Conservation (phyloP, 2,797 vertebrate genomes). For the Cephalopachus bancanus region DNA sequence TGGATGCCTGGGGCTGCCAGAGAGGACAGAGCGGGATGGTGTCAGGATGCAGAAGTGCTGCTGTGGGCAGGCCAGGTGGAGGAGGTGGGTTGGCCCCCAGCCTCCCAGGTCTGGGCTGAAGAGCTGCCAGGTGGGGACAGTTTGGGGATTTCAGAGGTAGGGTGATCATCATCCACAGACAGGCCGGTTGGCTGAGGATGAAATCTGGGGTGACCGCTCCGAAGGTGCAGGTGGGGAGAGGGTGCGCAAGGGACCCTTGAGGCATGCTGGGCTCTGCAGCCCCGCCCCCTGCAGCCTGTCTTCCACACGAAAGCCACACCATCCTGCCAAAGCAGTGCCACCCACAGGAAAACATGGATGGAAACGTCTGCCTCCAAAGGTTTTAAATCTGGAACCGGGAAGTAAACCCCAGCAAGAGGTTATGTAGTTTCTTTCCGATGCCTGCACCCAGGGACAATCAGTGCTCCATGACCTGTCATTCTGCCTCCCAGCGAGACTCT, state of each 20-base stretch:
- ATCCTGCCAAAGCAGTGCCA: too few species aligned
- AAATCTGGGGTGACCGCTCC: accelerated
- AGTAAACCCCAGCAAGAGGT: neutral
- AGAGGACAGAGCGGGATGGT: neutral
- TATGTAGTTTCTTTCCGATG: neutral
- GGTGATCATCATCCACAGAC: neutral
- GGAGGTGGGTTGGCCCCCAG: neutral
- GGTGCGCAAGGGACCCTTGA: accelerated
- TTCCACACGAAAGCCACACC: neutral
- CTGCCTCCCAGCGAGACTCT: neutral
- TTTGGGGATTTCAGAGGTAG: neutral
- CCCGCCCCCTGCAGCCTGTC: neutral
- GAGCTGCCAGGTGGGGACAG: neutral
- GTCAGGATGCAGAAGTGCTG: neutral
- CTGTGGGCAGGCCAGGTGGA: neutral
- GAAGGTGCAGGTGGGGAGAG: neutral
- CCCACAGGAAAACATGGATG: too few species aligned
- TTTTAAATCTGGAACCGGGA: neutral
- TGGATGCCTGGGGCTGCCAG: neutral
- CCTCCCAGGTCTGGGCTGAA: neutral
- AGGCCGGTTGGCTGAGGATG: neutral
- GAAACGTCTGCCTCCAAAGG: too few species aligned
- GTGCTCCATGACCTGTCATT: neutral
- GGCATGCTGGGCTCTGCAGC: neutral
- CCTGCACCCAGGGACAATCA: neutral